Evolutionary conservation across 2,797 vertebrate species (phyloP), one percentile per base, ranked within the genome.

Genomic region (Aldrovandia affinis): DNA sequence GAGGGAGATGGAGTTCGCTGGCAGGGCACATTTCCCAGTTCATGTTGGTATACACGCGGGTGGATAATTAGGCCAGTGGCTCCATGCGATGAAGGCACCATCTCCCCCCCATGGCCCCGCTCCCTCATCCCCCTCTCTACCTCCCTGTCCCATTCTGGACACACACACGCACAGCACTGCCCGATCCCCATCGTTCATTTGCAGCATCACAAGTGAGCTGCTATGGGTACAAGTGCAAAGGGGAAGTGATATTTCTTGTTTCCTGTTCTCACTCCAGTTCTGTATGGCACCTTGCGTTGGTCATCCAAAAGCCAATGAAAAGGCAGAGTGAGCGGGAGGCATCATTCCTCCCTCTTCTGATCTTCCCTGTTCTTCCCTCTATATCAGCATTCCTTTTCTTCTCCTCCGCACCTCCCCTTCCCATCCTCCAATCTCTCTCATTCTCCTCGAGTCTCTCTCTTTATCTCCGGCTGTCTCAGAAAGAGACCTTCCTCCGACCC

Each of bases 1-100:
- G 47, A 91, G 87, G 89, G 86, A 22, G n/a, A 57, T 75, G 63
- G 30, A 68, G 88, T 65, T 77, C 47, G n/a, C 61, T 79, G 83
- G 68, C 77, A 52, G 55, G n/a, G 30, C 20, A 65, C 28, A 30
- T 20, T 70, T 39, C 57, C 44, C 22, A 47, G 44, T 78, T 78
- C 78, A 61, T 63, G 59, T 79, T n/a, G 59, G 75, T 83, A 79
- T 79, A 83, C 75, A 83, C 65, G 73, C 52, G 59, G 75, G 78
- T 39, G 75, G 57, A 65, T 63, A 83, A 50, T 44, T 84, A 80
- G 78, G 83, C 81, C 78, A 81, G 83, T 12, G 12, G 83, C 63
- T 81, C 63, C 78, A 30, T 15, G 78, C 78, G 57, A 25, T 50
- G 68, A 81, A 70, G 50, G 61, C 77, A 54, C 78, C 78, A 73